Evolutionary conservation across 2,888 invertebrate genomes (phyloP).

Genomic region (Athalia circularis): DNA sequence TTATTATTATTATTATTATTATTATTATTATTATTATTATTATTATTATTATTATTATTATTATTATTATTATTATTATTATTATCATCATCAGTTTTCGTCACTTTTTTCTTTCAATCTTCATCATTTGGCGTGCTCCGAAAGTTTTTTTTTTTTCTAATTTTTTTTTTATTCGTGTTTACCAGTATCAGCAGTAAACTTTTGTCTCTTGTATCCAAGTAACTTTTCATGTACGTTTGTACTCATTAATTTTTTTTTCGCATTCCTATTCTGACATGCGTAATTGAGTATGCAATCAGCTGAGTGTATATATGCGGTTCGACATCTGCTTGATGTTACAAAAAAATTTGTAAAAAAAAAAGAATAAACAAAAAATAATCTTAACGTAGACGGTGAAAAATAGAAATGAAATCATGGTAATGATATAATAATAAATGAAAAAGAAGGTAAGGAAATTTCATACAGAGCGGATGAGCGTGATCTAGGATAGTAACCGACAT

Average conservation of each 20-base stretch:
- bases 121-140: neutral
- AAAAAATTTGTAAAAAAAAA: neutral
- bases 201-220: neutral
- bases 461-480: neutral
- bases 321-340: neutral
- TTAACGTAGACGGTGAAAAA: neutral
- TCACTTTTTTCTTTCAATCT: neutral
- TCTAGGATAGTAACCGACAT: constrained; percentile 25
- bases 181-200: neutral
- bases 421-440: too few relatives aligned
- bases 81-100: neutral
- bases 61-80: too few relatives aligned
- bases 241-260: neutral
- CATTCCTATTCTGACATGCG: neutral
- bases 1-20: too few relatives aligned
- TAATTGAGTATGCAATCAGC: neutral
- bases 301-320: neutral
- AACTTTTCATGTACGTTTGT: neutral
- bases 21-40: too few relatives aligned
- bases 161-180: neutral
- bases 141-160: neutral
- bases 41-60: too few relatives aligned
- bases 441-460: neutral
- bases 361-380: neutral
- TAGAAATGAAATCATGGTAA: too few relatives aligned